A percentile compares a stretch with the other conserved stretches of the same genome.
Conservation (phyloP, 2,797 vertebrate species). For the Trematomus bernacchii region DNA sequence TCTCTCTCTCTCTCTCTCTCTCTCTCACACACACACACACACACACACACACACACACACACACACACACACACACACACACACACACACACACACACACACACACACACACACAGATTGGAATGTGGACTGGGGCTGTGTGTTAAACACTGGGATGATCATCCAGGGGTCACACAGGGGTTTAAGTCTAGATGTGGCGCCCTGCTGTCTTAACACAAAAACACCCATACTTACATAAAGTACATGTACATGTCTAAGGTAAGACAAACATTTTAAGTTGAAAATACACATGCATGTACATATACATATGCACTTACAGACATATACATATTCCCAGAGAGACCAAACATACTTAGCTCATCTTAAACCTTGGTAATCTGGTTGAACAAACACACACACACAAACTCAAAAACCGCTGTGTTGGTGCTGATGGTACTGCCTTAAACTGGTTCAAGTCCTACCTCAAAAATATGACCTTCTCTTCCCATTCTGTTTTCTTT, state of each 20-base stretch:
- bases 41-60: constrained; percentile 21
- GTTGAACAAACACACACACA: constrained; percentile 4
- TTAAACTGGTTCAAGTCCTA: no score
- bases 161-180: constrained; percentile 36
- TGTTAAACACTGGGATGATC: constrained; percentile 43
- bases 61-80: constrained; percentile 14
- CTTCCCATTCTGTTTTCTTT: no score
- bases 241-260: neutral
- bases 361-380: constrained; percentile 5
- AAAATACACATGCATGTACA: neutral
- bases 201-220: constrained; percentile 35
- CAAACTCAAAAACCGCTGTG: no score
- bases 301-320: neutral
- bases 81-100: constrained; percentile 6
- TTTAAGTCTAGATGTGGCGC: constrained; percentile 45
- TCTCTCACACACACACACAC: constrained; percentile 5
- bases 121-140: constrained; percentile 45
- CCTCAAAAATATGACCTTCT: no score
- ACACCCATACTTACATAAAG: constrained; percentile 22
- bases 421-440: no score
- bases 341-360: neutral
- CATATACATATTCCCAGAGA: constrained; percentile 7
- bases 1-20: no score
- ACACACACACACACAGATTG: constrained; percentile 15
- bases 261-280: neutral